Conservation (phyloP, 2,888 invertebrate species). For the Morinoia aosen region DNA sequence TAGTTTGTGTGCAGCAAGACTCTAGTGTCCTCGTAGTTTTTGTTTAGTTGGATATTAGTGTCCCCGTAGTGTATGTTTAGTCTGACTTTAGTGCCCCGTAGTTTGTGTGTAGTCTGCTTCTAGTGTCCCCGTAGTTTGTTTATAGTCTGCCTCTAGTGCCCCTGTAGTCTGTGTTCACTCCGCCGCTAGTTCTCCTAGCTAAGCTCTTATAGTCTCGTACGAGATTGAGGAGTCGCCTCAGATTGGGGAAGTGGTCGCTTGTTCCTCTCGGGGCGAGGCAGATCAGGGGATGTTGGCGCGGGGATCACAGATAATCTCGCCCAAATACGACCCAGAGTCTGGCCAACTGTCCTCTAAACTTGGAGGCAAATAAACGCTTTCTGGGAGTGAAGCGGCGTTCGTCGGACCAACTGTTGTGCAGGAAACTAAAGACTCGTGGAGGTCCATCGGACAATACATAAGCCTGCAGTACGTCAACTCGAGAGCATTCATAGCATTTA, state of each 20-base stretch:
- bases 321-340: neutral
- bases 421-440: neutral
- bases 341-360: neutral
- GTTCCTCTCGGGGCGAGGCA: neutral
- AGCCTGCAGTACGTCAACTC: neutral
- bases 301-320: neutral
- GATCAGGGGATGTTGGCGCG: constrained; percentile 2
- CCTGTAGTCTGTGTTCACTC: neutral
- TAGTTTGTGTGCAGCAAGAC: neutral
- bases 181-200: neutral
- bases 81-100: too few species aligned
- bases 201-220: neutral
- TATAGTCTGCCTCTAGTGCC: neutral
- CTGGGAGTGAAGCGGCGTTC: neutral
- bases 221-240: neutral
- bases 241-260: neutral
- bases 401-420: neutral
- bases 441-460: neutral
- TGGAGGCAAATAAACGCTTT: neutral
- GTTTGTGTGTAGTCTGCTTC: neutral
- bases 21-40: neutral
- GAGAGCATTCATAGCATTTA: neutral
- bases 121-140: neutral
- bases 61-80: too few species aligned
- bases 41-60: neutral